Evolutionary conservation across 2,888 invertebrate genomes (phyloP).

Genomic region (Acrobasis repandana): DNA sequence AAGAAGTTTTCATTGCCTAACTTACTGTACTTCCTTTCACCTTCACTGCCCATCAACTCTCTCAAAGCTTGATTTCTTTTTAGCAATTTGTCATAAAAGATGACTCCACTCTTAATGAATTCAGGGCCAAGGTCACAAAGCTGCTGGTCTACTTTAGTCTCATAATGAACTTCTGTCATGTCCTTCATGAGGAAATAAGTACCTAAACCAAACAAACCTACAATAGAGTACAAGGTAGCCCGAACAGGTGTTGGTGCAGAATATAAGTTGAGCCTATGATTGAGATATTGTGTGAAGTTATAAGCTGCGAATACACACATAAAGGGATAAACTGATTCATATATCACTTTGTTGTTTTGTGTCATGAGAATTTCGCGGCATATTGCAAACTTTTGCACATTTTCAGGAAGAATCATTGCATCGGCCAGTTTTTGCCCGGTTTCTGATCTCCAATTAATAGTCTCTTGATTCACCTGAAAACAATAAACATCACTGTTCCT

Average conservation of each 20-base stretch:
- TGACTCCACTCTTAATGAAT: slow-evolving; percentile 88
- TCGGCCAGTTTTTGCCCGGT: slow-evolving; percentile 84
- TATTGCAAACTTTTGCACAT: slow-evolving; percentile 91
- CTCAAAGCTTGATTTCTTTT: slow-evolving; percentile 89
- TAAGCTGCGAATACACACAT: slow-evolving; percentile 76
- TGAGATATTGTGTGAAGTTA: slow-evolving; percentile 75
- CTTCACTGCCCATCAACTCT: slow-evolving; percentile 84
- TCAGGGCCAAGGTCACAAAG: slow-evolving; percentile 83
- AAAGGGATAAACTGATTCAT: slow-evolving; percentile 81
- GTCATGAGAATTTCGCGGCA: slow-evolving; percentile 88
- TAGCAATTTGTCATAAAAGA: slow-evolving; percentile 89
- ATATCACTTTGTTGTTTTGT: slow-evolving; percentile 81
- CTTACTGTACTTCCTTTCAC: slow-evolving; percentile 84
- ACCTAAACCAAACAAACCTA: slow-evolving; percentile 82
- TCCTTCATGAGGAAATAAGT: slow-evolving; percentile 86
- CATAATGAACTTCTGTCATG: slow-evolving; percentile 84
- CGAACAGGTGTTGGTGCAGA: slow-evolving; percentile 74
- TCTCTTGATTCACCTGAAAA: slow-evolving; percentile 83
- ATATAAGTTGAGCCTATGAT: slow-evolving; percentile 80
- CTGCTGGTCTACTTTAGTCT: slow-evolving; percentile 84
- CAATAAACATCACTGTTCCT: slow-evolving; percentile 7
- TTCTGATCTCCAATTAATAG: slow-evolving; percentile 85
- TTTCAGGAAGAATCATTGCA: slow-evolving; percentile 88
- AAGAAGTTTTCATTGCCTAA: slow-evolving; percentile 87
- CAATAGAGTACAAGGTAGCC: slow-evolving; percentile 75